Evolutionary conservation across 2,888 invertebrate genomes (phyloP).

Genomic region (Clunio marinus): DNA sequence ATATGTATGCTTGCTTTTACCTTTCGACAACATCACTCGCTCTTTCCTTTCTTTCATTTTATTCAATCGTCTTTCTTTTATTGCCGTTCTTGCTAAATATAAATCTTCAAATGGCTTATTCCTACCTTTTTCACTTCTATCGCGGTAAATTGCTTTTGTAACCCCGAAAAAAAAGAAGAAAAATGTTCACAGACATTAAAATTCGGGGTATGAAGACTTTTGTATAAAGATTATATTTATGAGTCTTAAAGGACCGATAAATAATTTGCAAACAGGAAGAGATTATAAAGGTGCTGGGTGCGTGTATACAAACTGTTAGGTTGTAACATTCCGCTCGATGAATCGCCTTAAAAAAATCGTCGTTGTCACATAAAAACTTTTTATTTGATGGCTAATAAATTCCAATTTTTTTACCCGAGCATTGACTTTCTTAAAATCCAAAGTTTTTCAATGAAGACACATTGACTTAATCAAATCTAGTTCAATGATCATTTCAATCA

Average conservation of each 20-base stretch:
- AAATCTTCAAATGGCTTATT: background rate
- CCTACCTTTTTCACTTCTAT: background rate
- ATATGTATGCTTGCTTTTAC: background rate
- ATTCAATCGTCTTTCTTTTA: background rate
- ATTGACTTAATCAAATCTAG: too few relatives aligned
- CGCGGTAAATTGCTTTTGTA: background rate
- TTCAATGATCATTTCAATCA: too few relatives aligned
- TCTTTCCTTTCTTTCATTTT: too few relatives aligned
- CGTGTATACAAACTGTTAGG: background rate
- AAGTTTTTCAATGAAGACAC: conserved; percentile 2
- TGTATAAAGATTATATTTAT: conserved; percentile 26
- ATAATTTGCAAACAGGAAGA: conserved; percentile 34
- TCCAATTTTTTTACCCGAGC: background rate
- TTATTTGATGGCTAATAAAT: conserved; percentile 18
- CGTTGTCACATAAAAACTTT: background rate
- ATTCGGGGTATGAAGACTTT: background rate
- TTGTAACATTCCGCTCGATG: background rate
- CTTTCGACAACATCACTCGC: background rate
- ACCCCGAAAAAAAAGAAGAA: background rate
- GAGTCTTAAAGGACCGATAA: conserved; percentile 23
- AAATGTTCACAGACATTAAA: background rate
- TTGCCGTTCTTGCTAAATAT: background rate
- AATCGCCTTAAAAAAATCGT: background rate
- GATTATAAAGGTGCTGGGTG: conserved; percentile 25
- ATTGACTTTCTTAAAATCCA: background rate